phyloP scores from a whole-genome alignment of 2,797 vertebrate genomes.

The Sebastiscus albofasciatus region DNA sequence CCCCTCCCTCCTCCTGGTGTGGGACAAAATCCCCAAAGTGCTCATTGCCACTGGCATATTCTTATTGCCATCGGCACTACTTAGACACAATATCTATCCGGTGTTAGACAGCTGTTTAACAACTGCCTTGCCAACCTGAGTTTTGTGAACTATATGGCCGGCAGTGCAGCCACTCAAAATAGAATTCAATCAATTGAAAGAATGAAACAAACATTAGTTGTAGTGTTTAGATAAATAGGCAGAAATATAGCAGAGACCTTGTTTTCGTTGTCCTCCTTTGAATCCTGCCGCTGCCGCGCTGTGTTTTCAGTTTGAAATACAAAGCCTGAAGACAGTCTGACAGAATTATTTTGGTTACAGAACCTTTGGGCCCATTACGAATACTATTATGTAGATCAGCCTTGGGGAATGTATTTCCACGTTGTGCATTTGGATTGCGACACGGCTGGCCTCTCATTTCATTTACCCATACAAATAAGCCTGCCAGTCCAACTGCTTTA shows the following conservation, averaged over 20 bases:
- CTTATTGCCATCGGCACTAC: background rate
- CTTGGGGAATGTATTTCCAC: constrained; percentile 65
- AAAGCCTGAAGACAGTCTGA: constrained; percentile 61
- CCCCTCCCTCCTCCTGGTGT: background rate
- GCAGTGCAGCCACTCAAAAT: background rate
- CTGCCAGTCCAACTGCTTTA: constrained; percentile 45
- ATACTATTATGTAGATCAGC: constrained; percentile 74
- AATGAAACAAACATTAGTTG: background rate
- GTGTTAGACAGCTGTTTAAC: constrained; percentile 17
- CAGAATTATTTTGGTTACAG: constrained; percentile 72
- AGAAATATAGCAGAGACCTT: background rate
- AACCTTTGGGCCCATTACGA: constrained; percentile 67
- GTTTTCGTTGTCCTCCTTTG: constrained; percentile 34
- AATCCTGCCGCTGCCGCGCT: constrained; percentile 18
- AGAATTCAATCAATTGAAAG: background rate
- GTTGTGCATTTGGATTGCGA: constrained; percentile 64
- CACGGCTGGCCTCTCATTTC: constrained; percentile 59
- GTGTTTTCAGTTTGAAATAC: constrained; percentile 53
- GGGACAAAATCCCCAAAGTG: background rate
- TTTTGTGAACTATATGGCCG: background rate
- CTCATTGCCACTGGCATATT: constrained; percentile 15
- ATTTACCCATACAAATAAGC: constrained; percentile 58
- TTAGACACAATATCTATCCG: background rate
- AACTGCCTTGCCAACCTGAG: background rate
- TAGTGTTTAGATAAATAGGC: background rate